A percentile compares a stretch with the other conserved stretches of the same genome.
Conservation (phyloP, 2,797 vertebrate genomes). For the Anguilla anguilla region DNA sequence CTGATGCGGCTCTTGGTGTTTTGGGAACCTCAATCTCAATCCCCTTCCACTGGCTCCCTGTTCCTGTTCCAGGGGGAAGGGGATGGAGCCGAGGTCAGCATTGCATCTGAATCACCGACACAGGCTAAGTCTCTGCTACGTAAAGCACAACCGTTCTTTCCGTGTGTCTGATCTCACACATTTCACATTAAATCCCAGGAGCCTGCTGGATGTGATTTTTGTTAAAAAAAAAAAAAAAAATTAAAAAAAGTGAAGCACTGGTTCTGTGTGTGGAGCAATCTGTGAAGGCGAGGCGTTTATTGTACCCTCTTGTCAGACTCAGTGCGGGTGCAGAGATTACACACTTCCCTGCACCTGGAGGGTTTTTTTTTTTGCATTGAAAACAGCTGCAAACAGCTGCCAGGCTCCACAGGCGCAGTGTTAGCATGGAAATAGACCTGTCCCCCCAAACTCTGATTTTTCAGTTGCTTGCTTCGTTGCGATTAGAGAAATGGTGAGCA, state of each 20-base stretch:
- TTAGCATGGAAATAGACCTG: not conserved
- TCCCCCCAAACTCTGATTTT: not conserved
- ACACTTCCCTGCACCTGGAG: not conserved
- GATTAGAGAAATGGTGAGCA: not conserved
- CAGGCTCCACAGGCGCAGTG: not conserved
- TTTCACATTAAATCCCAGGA: not conserved
- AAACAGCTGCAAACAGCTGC: not conserved
- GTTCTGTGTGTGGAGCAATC: not conserved
- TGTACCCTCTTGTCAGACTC: not conserved
- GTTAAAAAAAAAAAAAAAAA: not conserved
- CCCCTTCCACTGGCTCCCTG: not conserved
- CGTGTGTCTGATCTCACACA: not conserved
- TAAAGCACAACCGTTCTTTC: not conserved
- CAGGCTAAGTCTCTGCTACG: too few relatives aligned
- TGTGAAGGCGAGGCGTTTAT: not conserved
- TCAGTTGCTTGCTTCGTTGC: not conserved
- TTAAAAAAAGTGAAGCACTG: not conserved
- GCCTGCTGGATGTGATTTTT: not conserved
- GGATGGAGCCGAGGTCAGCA: not conserved
- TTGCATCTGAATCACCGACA: too few relatives aligned
- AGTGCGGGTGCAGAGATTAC: not conserved
- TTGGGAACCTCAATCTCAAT: not conserved
- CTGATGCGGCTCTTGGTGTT: not conserved
- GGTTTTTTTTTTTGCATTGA: not conserved
- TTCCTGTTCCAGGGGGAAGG: not conserved